A percentile compares a stretch with the other conserved stretches of the same genome.
Conservation (phyloP, 2,113 vertebrate species). For the Centrocercus urophasianus region DNA sequence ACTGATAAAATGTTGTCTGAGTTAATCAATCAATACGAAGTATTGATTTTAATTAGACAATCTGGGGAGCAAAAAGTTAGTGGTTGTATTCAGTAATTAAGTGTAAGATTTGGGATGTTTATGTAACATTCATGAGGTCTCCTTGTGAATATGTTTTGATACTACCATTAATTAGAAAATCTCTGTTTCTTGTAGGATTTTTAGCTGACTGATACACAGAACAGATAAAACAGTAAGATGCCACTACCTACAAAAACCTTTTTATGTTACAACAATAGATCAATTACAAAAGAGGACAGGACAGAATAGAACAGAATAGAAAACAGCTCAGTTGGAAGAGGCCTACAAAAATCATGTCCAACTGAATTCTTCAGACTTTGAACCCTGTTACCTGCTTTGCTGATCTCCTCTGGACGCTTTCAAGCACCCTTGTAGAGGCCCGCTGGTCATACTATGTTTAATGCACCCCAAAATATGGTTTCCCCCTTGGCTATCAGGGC, state of each 20-base stretch:
- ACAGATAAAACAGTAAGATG: neutral
- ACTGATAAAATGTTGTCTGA: neutral
- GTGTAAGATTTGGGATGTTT: neutral
- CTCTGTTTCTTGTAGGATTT: neutral
- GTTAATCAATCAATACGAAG: neutral
- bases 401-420: neutral
- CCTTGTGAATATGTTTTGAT: neutral
- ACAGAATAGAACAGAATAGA: neutral
- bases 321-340: neutral
- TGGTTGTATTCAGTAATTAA: neutral
- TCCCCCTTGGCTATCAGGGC: neutral
- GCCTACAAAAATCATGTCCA: no score
- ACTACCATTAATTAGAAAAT: neutral
- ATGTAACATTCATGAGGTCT: neutral
- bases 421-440: neutral
- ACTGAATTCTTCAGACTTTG: neutral
- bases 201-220: neutral
- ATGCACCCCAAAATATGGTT: neutral
- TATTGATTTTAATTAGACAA: neutral
- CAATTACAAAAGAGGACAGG: neutral
- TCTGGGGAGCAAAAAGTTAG: neutral
- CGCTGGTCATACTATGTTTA: neutral
- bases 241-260: neutral
- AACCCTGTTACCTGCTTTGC: neutral
- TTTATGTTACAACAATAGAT: neutral